Base-by-base conservation (phyloP, 2,888 invertebrate genomes). In the Hesperia comma region DNA sequence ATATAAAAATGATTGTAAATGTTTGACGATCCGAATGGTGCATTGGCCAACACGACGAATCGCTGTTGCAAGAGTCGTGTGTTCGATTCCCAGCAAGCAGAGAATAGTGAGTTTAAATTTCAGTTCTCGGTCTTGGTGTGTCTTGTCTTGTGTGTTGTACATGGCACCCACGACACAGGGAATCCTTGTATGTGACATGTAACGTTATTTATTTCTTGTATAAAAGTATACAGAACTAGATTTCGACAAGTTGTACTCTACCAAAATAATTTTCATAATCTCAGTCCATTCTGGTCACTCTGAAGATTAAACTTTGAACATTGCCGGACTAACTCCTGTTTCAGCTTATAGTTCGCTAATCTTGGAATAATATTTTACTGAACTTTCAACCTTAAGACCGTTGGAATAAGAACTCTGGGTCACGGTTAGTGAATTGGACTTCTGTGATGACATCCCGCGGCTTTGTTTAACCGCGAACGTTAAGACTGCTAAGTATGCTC, bases 221-320 rank as follows among this genome's bases (percentile, higher is more conserved):
- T 33, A 51, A 51, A 51, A 14, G 26, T 51, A 51, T 51, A 51
- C 51, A 33, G 54, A 54, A 33, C 54, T 54, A n/a, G 7, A 15
- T 54, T 33, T 54, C 15, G 32, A 54, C 54, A 15, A 15, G 0
- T 37, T 40, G 40, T 40, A 17, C 37, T 19, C 6, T 8, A 15
- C 26, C 32, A 8, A 43, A 43, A 15, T 46, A 32, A 60, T 60
- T 60, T 37, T 54, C 53, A 60, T 53, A 66, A 66, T 66, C 60
- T 54, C 54, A 21, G 66, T 10, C 43, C 54, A 60, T 60, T 66
- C 54, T 43, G 66, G 66, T 66, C 60, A 60, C 54, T 60, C 46
- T 37, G 54, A 55, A 66, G 60, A 66, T 55, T 66, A 66, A 66
- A 66, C 60, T 66, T 60, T 46, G 43, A 66, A 37, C 37, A 33